Evolutionary conservation across 2,888 invertebrate genomes (phyloP), one percentile per base, ranked within the genome.

Genomic region (Matsumyia berberina): DNA sequence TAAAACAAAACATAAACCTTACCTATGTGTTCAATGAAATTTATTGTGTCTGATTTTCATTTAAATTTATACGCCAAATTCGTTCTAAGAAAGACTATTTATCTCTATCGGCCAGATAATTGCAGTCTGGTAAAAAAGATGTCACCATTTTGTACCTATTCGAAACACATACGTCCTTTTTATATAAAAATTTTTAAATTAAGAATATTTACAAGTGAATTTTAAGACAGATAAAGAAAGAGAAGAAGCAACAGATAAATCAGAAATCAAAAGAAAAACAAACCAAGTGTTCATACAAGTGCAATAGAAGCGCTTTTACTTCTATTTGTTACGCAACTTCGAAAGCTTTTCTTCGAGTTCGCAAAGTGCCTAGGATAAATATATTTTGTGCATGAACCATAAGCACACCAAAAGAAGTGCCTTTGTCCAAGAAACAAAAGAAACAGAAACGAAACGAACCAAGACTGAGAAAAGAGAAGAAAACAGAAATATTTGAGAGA

Each of bases 91-190:
- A 66, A 80, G 44, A 80, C 51, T 80, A 70, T 80, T 66, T 60
- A 85, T 85, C 80, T 70, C 74, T 39, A 74, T 66, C 69, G 15
- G 64, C 80, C 79, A 83, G 83, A 74, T 73, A 83, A 39, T 57
- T 62, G 49, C 57, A 57, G 73, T 35, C 79, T 80, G 85, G 76
- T 57, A 53, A 83, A 74, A 51, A 87, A 86, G 82, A 88, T 88
- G 87, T 85, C 86, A 76, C 87, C 81, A 86, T 85, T 87, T 86
- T 86, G 88, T 88, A 88, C 88, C 88, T 88, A 82, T 86, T 86
- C 74, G 86, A 88, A 88, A 87, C 88, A 83, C 86, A 88, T 87
- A 87, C 88, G 88, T 88, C 88, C 88, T 85, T 70, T 87, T 86
- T 81, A 86, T 73, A 87, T 87, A 74, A 80, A 86, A 81, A 72